Conservation (phyloP, 2,797 vertebrate genomes). For the Columba guinea region DNA sequence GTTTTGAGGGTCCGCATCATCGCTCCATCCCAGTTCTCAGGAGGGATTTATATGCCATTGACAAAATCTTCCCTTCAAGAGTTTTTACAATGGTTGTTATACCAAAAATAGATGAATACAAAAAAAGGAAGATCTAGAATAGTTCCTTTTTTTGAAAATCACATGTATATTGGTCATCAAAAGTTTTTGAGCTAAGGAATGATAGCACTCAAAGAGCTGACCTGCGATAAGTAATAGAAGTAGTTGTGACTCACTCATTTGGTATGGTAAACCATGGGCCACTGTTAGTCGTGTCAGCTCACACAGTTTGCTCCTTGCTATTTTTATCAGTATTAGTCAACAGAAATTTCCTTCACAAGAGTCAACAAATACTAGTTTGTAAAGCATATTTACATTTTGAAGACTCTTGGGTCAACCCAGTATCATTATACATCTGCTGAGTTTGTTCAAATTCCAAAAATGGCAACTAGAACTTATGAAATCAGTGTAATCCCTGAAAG, state of each 20-base stretch:
- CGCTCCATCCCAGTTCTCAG: neutral
- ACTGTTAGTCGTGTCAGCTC: neutral
- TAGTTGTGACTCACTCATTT: neutral
- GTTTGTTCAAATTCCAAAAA: constrained; percentile 20
- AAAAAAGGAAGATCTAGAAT: neutral
- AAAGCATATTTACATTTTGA: constrained; percentile 31
- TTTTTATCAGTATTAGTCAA: neutral
- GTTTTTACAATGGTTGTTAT: neutral
- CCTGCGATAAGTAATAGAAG: neutral
- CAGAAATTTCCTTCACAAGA: neutral
- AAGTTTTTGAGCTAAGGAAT: neutral
- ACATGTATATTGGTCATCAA: rapidly evolving
- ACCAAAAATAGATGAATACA: neutral
- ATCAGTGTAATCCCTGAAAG: neutral
- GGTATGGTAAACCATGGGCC: neutral
- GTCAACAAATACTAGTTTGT: neutral
- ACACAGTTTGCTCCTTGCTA: neutral
- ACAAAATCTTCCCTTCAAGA: neutral
- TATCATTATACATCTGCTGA: neutral
- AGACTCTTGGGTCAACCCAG: neutral
- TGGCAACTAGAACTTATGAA: constrained; percentile 9
- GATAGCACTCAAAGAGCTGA: neutral
- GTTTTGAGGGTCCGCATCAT: neutral
- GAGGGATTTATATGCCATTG: neutral
- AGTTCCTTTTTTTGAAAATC: neutral